Evolutionary conservation across 2,888 invertebrate species (phyloP), one percentile per base, ranked within the genome.

Genomic region (Mactromeris polynyma): DNA sequence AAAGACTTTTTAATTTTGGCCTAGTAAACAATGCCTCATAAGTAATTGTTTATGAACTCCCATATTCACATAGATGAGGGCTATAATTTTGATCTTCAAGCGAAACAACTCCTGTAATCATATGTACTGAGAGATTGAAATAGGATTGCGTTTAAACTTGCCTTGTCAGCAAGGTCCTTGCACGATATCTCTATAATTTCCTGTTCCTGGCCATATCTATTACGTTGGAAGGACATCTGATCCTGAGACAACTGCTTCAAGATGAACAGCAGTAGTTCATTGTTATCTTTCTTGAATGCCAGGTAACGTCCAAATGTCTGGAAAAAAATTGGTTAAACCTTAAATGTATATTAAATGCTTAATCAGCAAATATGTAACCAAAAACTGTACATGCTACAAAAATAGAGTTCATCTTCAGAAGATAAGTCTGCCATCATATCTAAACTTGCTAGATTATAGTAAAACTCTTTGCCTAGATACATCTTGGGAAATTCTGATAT

Each of bases 261-360:
- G 93, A 99, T 98, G 97, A 99, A 99, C 97, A 99, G 98, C 0
- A 99, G 97, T 38, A 99, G 97, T 96, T 99, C 99, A 95, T 99
- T 98, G 97, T 99, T 98, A 97, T 99, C 99, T 95, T 99, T 98
- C 96, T 99, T 98, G 97, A 98, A 99, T 0, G 98, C 97, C 80
- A 99, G 97, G 97, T 99, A 99, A 93, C 98, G 98, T 95, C 98
- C 98, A 98, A 99, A 99, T 94, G 98, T 98, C 98, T 98, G 97
- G 90, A 95, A 94, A 40, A 79, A 78, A 26, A 58, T 6, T n/a
- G n/a, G n/a, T n/a, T n/a, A n/a, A n/a, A n/a, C n/a, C n/a, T n/a
- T 19, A 51, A 51, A 17, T 51, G 2, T 51, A 51, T 51, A 51
- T 19, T 17, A 19, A 51, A 9, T 51, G 51, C 51, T 9, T 19